Conservation (phyloP, 2,888 invertebrate genomes). For the Mythimna lalbum region DNA sequence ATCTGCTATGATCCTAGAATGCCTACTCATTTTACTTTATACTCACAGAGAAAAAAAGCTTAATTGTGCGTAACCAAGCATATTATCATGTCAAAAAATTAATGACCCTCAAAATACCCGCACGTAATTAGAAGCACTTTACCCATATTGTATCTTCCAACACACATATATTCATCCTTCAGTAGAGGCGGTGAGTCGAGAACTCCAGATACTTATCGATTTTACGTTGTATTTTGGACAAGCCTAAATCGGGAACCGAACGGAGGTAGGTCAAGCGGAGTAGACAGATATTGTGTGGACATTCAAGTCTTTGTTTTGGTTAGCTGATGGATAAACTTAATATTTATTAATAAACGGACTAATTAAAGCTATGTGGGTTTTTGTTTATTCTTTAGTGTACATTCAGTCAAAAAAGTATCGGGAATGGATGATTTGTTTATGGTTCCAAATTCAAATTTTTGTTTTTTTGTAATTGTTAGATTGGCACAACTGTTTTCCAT, state of each 20-base stretch:
- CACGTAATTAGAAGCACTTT: slow-evolving; percentile 26
- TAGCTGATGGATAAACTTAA: slow-evolving; percentile 2
- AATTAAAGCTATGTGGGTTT: not conserved
- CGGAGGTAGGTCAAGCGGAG: slow-evolving; percentile 66
- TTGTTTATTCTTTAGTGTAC: not conserved
- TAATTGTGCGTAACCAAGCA: not conserved
- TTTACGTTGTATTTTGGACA: slow-evolving; percentile 79
- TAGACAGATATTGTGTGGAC: slow-evolving; percentile 17
- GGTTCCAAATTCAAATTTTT: too few relatives aligned
- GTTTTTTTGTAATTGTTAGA: too few relatives aligned
- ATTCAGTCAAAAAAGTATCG: too few relatives aligned
- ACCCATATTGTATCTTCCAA: not conserved
- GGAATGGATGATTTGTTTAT: too few relatives aligned
- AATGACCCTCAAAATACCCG: slow-evolving; percentile 17
- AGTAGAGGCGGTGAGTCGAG: slow-evolving; percentile 46
- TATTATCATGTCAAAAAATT: slow-evolving; percentile 18
- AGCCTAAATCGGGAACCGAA: slow-evolving; percentile 72
- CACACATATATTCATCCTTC: not conserved
- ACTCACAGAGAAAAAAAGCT: not conserved
- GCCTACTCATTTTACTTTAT: too few relatives aligned
- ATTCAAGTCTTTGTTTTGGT: slow-evolving; percentile 28
- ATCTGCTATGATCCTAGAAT: too few relatives aligned
- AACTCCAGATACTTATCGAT: slow-evolving; percentile 75
- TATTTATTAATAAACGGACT: not conserved
- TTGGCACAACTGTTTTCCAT: too few relatives aligned